phyloP scores from a whole-genome alignment of 30 jellyfish, hydroid and myxozoan genomes.

The Euphysa ruthae region DNA sequence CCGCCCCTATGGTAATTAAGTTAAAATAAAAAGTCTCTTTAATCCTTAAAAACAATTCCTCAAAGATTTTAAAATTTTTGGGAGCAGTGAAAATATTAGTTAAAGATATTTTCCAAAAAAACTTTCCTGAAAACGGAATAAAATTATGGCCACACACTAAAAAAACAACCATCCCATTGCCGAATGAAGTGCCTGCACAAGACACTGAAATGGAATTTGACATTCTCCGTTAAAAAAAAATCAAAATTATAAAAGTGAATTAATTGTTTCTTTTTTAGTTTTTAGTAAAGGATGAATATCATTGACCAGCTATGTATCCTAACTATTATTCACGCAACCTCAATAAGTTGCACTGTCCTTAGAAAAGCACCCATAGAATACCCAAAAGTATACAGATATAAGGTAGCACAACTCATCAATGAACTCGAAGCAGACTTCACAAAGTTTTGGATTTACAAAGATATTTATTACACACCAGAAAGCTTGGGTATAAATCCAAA shows the following conservation, averaged over 20 bases:
- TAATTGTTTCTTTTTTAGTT: neutral
- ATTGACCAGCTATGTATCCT: neutral
- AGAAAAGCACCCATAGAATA: neutral
- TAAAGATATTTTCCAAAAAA: too few relatives aligned
- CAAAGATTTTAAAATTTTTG: too few relatives aligned
- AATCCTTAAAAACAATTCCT: too few relatives aligned
- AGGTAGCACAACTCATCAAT: conserved; percentile 28
- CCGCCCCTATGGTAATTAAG: too few relatives aligned
- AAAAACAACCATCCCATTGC: too few relatives aligned
- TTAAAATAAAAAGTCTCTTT: too few relatives aligned
- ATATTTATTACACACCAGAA: conserved; percentile 35
- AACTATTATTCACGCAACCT: neutral
- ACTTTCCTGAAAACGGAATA: too few relatives aligned
- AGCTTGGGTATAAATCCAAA: conserved; percentile 68
- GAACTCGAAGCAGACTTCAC: conserved; percentile 67
- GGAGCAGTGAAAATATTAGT: too few relatives aligned
- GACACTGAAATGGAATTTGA: neutral
- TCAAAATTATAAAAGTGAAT: neutral
- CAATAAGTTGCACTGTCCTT: neutral
- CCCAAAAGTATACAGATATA: conserved; percentile 15
- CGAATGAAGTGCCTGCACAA: too few relatives aligned
- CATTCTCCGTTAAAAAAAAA: neutral
- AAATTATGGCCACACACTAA: too few relatives aligned
- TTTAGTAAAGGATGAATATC: neutral
- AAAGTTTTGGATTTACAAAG: conserved; percentile 74